Evolutionary conservation across 2,113 vertebrate genomes (phyloP).

Genomic region (Gadus chalcogrammus): DNA sequence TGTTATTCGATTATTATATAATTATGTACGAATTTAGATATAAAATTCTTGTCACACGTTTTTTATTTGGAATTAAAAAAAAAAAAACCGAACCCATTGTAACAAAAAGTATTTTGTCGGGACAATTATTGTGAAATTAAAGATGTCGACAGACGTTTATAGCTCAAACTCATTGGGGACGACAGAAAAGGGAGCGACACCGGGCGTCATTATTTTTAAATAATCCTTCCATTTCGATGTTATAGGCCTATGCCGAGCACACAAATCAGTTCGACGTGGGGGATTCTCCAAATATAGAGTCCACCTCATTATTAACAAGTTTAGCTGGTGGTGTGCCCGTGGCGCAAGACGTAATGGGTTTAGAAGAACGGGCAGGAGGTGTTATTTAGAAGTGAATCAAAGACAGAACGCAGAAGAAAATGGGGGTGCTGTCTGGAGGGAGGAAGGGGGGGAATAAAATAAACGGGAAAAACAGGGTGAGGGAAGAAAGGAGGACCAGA

Average conservation of each 20-base stretch:
- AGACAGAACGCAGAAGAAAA: background rate
- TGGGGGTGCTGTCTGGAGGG: background rate
- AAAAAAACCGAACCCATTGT: too few relatives aligned
- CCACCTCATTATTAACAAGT: conserved; percentile 20
- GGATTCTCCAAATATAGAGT: background rate
- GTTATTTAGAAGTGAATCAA: conserved; percentile 14
- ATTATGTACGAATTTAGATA: too few relatives aligned
- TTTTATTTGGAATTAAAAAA: too few relatives aligned
- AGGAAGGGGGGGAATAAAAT: background rate
- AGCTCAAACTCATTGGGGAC: background rate
- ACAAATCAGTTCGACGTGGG: conserved; percentile 4
- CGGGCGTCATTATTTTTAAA: conserved; percentile 5
- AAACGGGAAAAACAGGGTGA: background rate
- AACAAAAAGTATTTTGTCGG: too few relatives aligned
- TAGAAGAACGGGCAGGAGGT: background rate
- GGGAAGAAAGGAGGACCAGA: background rate
- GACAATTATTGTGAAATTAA: too few relatives aligned
- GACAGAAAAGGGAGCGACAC: background rate
- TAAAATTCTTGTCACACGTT: too few relatives aligned
- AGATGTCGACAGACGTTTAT: background rate
- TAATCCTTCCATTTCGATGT: background rate
- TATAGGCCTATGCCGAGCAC: background rate
- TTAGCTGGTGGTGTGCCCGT: background rate
- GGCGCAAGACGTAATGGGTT: conserved; percentile 13
- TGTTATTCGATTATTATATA: too few relatives aligned